These are phyloP conservation scores for Microcebus lehilahytsara DNA, from an alignment of 2,113 vertebrate species.

Conservation along the genomic window DNA sequence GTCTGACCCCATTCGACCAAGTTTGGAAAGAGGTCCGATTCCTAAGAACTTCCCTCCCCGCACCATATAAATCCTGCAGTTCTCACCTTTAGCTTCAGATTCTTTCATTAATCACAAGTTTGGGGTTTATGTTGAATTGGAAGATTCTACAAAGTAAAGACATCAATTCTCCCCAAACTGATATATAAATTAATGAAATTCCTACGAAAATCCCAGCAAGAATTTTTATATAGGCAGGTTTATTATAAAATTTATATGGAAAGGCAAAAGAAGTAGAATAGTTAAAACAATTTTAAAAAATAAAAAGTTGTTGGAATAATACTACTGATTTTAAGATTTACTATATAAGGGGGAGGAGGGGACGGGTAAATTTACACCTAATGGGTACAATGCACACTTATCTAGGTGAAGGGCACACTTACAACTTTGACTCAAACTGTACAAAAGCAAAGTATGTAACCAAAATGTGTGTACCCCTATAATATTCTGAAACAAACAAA, in stretches of 20 bases:
- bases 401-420: no score
- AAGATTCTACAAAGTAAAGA: neutral
- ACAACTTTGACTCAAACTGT: no score
- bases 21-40: neutral
- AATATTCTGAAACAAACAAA: neutral
- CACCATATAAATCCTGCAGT: neutral
- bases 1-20: neutral
- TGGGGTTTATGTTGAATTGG: neutral
- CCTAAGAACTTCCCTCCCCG: neutral
- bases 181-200: neutral
- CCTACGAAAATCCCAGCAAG: conserved; percentile 6
- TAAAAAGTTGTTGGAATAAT: neutral
- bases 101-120: neutral
- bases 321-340: conserved; percentile 29
- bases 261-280: neutral
- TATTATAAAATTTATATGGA: neutral
- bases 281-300: conserved; percentile 6
- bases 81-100: conserved; percentile 16
- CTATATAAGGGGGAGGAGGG: neutral
- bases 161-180: neutral
- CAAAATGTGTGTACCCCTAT: no score
- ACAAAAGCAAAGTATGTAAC: no score
- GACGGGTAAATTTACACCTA: no score
- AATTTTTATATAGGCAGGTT: neutral
- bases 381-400: no score